Evolutionary conservation across 2,888 invertebrate genomes (phyloP), one percentile per base, ranked within the genome.

Genomic region (Ornithoptera alexandrae): DNA sequence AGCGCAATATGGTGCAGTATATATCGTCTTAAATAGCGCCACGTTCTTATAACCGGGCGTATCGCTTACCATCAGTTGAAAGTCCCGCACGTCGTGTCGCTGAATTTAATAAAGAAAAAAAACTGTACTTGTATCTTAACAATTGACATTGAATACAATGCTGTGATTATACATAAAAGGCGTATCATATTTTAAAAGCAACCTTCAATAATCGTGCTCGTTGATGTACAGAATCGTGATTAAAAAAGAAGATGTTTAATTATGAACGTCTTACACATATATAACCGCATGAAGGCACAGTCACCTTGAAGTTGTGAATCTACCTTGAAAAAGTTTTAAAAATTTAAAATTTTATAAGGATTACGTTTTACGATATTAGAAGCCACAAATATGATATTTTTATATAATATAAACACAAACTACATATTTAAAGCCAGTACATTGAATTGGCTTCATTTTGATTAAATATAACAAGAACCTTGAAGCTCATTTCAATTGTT

Each of bases 181-280:
- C 50, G n/a, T 20, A 57, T 57, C 57, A 20, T 20, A 20, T 73
- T 72, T 46, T 67, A 62, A 17, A 50, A 64, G 20, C 20, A 65
- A 61, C 72, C 72, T 74, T 71, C 69, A 67, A 67, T 67, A 65
- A 20, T 72, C 69, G 72, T 73, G 73, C 17, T 2, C 15, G 15
- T 15, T 39, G 17, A 36, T 12, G 20, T 60, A 17, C 56, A 67
- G 12, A 67, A 67, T 39, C 67, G 67, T 67, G 61, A 53, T 67
- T 67, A 42, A 53, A 46, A 67, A 67, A 39, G 62, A 17, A 46
- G 20, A 36, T 56, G 53, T 53, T 56, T 63, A 57, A 57, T 53
- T 42, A 20, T 62, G 15, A 20, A 42, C 42, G 39, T 42, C 61
- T 61, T 10, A 57, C 20, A 5, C n/a, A 20, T 24, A 46, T 24